Conservation (phyloP, 2,797 vertebrate genomes). For the Sebastes vulpes region DNA sequence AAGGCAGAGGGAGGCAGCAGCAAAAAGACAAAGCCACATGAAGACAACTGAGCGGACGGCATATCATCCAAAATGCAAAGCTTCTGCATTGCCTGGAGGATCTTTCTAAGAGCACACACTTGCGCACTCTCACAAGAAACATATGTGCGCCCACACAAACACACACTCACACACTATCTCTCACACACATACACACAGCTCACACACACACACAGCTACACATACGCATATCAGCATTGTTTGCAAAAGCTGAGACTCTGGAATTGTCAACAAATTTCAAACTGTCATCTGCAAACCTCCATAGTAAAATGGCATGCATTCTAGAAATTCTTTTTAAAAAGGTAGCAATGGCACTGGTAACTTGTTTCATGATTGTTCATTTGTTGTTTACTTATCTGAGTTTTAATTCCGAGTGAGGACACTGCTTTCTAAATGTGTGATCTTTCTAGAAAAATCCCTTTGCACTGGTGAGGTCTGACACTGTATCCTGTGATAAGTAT, state of each 20-base stretch:
- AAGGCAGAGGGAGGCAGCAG: slow-evolving; percentile 73
- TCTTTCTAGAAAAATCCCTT: slow-evolving; percentile 85
- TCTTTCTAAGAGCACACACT: slow-evolving; percentile 85
- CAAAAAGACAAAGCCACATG: slow-evolving; percentile 80
- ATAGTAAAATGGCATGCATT: slow-evolving; percentile 89
- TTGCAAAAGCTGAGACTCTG: slow-evolving; percentile 77
- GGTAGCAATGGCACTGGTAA: slow-evolving; percentile 85
- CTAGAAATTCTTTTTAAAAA: slow-evolving; percentile 83
- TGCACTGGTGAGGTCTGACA: slow-evolving; percentile 85
- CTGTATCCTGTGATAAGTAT: slow-evolving; percentile 81
- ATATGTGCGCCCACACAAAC: slow-evolving; percentile 45
- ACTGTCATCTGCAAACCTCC: slow-evolving; percentile 78
- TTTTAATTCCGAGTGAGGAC: slow-evolving; percentile 82
- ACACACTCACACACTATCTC: slow-evolving; percentile 27
- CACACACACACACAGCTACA: slow-evolving; percentile 34
- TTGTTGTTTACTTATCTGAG: slow-evolving; percentile 83
- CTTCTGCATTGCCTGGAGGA: slow-evolving; percentile 78
- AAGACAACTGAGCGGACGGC: slow-evolving; percentile 79
- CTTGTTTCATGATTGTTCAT: slow-evolving; percentile 85
- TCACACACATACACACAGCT: slow-evolving; percentile 29
- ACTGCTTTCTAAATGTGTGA: slow-evolving; percentile 87
- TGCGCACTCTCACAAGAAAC: slow-evolving; percentile 70
- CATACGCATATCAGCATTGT: slow-evolving; percentile 64
- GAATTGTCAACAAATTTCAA: slow-evolving; percentile 75
- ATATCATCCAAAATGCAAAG: slow-evolving; percentile 66